Evolutionary conservation across 1,140 invertebrate species (phyloP).

Genomic region (Pseudoatta argentina): DNA sequence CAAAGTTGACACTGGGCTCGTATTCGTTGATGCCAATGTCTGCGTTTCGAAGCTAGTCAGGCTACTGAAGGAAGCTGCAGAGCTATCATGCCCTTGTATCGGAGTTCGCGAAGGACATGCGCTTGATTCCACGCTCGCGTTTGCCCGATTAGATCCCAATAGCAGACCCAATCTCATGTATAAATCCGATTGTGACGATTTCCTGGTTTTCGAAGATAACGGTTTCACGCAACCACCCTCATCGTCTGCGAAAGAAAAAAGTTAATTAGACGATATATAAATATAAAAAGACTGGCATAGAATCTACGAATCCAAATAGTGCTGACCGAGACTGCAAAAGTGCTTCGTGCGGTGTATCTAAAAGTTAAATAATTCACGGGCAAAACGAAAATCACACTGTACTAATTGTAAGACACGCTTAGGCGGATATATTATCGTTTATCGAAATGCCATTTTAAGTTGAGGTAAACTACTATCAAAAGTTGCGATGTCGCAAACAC

Average conservation of each 20-base stretch:
- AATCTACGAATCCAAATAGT: conserved; percentile 23
- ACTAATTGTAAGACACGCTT: not conserved
- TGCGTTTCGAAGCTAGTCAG: conserved; percentile 92
- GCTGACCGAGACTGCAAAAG: not conserved
- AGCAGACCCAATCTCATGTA: conserved; percentile 95
- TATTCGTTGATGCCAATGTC: conserved; percentile 91
- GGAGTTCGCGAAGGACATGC: conserved; percentile 77
- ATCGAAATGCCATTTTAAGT: not conserved
- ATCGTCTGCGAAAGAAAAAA: conserved; percentile 87
- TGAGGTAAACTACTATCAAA: not conserved
- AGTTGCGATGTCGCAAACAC: not conserved
- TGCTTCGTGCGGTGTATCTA: conserved; percentile 5
- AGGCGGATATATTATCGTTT: not conserved
- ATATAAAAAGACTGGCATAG: not conserved
- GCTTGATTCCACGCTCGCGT: conserved; percentile 68
- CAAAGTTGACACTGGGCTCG: conserved; percentile 95
- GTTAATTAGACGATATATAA: not conserved
- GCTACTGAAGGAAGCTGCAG: conserved; percentile 89
- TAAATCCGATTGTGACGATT: conserved; percentile 90
- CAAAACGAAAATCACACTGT: conserved; percentile 27
- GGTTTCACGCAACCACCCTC: conserved; percentile 90
- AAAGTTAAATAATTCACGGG: not conserved
- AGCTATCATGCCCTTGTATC: conserved; percentile 85
- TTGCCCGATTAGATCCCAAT: conserved; percentile 87
- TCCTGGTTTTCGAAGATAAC: conserved; percentile 86